Evolutionary conservation across 2,797 vertebrate genomes (phyloP), one percentile per base, ranked within the genome.

Genomic region (Poliocrania exsul): DNA sequence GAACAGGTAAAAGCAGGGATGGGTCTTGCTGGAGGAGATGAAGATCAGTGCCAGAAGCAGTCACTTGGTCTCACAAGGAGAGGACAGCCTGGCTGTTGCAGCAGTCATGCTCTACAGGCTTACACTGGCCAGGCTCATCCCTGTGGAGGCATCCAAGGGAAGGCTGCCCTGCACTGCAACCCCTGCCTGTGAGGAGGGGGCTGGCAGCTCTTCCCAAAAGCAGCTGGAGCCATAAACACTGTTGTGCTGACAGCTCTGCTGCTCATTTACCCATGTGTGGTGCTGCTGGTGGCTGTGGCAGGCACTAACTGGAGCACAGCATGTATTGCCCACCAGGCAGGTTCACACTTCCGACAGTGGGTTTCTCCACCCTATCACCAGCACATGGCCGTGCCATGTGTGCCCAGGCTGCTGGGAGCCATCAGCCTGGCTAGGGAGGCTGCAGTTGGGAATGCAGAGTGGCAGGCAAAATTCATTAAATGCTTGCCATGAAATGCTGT

Each of bases 181-280:
- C 28, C n/a, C 49, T 28, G 28, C 26, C 72, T 61, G 56, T n/a
- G 26, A 38, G 35, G 56, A 81, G 13, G 10, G 13, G 31, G 8
- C 37, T 66, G 40, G n/a, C 44, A 64, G 70, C 74, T 75, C 40
- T 74, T 37, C 74, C 66, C 74, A 20, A 57, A 78, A 74, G n/a
- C 9, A 1, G 21, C 35, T 3, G 4, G 24, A 44, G 15, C 33
- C 0, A 0, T 46, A 49, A 86, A 35, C 0, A 2, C 13, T 35
- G 11, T 33, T 67, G 31, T 56, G 12, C 47, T 1, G 1, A n/a
- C 51, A 78, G 40, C 26, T 83, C 51, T 65, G 61, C 40, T 91
- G 65, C 29, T 81, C 69, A 2, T 67, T 71, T 53, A 25, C 56
- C 44, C 38, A 17, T 16, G 47, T 51, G 18, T 5, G 12, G n/a